phyloP scores from a whole-genome alignment of 2,113 vertebrate species.

The Cettia cetti region DNA sequence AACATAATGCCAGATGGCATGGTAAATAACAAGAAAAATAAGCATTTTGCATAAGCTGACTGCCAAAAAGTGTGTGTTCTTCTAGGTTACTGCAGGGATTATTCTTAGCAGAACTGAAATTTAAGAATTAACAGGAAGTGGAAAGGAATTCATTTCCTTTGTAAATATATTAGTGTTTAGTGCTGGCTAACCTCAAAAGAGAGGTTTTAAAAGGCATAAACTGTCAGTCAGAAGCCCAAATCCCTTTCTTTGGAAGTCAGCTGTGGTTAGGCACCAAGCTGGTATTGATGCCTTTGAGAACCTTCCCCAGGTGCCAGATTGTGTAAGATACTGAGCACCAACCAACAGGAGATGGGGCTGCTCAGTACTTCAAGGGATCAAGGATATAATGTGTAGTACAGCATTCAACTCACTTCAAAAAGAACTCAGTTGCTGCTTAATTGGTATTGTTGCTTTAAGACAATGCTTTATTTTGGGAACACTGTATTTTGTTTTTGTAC shows the following conservation, averaged over 20 bases:
- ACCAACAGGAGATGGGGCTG: background rate
- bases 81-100: background rate
- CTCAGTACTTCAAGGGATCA: background rate
- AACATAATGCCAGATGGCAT: slow-evolving; percentile 34
- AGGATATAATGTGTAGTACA: background rate
- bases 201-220: background rate
- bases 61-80: background rate
- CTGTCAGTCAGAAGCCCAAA: background rate
- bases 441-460: background rate
- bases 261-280: background rate
- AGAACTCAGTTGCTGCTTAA: background rate
- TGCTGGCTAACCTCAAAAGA: background rate
- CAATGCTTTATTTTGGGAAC: background rate
- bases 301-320: background rate
- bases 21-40: slow-evolving; percentile 32
- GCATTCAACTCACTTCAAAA: background rate
- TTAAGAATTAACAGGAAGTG: background rate
- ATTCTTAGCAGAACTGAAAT: background rate
- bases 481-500: background rate
- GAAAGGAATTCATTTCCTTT: background rate
- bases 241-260: background rate
- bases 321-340: background rate
- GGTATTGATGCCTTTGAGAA: background rate
- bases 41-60: background rate
- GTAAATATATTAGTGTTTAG: background rate